Percentiles rank a stretch among this genome's conserved stretches.
Conservation (phyloP, 2,888 invertebrate genomes). For the Sinodicranocentrus sp. region DNA sequence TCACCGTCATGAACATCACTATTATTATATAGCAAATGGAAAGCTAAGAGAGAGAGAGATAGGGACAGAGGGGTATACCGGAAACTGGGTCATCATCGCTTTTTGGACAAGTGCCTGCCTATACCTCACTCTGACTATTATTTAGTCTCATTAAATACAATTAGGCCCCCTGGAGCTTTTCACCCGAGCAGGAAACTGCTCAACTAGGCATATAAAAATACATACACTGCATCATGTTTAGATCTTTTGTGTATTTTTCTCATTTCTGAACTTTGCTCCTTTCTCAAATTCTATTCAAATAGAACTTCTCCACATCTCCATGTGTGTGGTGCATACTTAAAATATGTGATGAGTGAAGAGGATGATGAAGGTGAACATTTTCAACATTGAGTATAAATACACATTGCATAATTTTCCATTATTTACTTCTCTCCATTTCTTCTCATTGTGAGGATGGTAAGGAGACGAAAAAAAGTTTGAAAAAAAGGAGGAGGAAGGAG, state of each 20-base stretch:
- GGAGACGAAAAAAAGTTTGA: background rate
- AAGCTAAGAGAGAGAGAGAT: no score
- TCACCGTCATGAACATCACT: no score
- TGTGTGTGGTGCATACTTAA: no score
- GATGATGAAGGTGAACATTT: no score
- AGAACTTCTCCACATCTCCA: no score
- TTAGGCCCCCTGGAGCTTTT: constrained; percentile 73
- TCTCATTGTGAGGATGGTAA: background rate
- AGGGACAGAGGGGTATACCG: no score
- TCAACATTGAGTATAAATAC: no score
- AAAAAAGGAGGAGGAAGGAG: background rate
- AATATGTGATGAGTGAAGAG: no score
- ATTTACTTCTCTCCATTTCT: no score
- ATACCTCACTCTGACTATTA: constrained; percentile 55
- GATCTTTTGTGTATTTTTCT: constrained; percentile 22
- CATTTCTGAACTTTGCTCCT: constrained; percentile 4
- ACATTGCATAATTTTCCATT: no score
- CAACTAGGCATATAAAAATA: constrained; percentile 48
- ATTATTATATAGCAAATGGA: no score
- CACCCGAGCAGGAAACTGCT: constrained; percentile 68
- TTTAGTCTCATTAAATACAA: constrained; percentile 75
- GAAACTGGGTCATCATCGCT: constrained; percentile 57
- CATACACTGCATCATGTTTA: constrained; percentile 27
- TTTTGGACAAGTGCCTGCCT: constrained; percentile 70
- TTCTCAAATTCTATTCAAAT: no score